These are phyloP conservation scores for Hyla sarda DNA, from an alignment of 2,113 vertebrate species.

Conservation along the genomic window DNA sequence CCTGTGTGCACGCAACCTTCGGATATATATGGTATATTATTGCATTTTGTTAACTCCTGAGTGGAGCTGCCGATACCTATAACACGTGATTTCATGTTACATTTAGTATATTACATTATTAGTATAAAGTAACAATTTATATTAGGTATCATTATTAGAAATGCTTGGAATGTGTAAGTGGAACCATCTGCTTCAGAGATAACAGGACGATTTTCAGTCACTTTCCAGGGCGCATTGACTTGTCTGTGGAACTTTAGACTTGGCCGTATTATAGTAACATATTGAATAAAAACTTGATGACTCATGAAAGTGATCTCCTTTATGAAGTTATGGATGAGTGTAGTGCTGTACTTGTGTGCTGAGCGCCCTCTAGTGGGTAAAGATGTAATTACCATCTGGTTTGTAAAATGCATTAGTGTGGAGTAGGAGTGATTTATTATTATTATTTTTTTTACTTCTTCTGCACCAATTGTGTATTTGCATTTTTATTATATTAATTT, in stretches of 20 bases:
- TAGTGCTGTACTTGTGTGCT: not conserved
- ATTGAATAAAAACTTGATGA: slow-evolving; percentile 16
- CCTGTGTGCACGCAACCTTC: no score
- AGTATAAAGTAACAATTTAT: not conserved
- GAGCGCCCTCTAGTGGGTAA: slow-evolving; percentile 42
- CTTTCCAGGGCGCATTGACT: not conserved
- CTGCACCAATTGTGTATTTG: not conserved
- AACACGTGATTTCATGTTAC: not conserved
- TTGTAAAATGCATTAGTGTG: not conserved
- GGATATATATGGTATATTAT: no score
- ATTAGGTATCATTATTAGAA: not conserved
- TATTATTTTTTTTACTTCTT: no score
- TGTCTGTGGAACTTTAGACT: not conserved
- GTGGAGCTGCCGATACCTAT: not conserved
- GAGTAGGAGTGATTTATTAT: no score
- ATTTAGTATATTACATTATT: not conserved
- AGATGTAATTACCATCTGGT: not conserved
- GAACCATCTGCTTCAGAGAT: not conserved
- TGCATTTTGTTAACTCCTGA: not conserved
- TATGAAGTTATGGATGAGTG: not conserved
- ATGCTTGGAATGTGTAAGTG: not conserved
- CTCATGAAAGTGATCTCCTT: not conserved
- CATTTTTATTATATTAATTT: not conserved
- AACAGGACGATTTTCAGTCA: not conserved
- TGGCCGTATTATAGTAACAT: not conserved